These are phyloP conservation scores for Reticulitermes speratus DNA, from an alignment of 1,140 invertebrate species.

Conservation along the genomic window DNA sequence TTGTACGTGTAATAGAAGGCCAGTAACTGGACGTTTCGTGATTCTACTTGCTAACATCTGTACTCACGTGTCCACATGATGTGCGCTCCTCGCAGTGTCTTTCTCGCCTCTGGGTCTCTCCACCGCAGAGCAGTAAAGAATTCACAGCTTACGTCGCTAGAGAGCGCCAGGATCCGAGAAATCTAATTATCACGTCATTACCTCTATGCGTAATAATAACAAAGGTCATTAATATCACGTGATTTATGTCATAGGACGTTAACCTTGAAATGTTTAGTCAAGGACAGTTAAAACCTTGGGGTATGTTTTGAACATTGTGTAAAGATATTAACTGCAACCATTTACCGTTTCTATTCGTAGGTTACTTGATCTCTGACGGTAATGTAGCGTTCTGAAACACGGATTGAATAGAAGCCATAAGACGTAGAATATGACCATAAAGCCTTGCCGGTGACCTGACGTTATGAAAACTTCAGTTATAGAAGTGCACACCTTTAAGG, in stretches of 20 bases:
- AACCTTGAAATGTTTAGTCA: background rate
- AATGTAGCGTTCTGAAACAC: background rate
- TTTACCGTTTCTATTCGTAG: background rate
- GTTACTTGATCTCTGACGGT: background rate
- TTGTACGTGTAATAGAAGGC: too few relatives aligned
- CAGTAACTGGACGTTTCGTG: too few relatives aligned
- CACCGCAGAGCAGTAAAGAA: background rate
- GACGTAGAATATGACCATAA: too few relatives aligned
- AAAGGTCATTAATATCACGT: background rate
- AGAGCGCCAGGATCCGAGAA: background rate
- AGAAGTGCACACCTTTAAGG: too few relatives aligned
- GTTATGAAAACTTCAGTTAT: too few relatives aligned
- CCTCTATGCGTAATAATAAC: background rate
- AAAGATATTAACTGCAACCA: background rate
- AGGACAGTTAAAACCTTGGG: background rate
- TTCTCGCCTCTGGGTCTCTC: background rate
- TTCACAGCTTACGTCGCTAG: background rate
- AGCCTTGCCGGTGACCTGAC: too few relatives aligned
- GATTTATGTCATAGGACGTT: background rate
- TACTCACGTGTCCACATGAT: conserved; percentile 3
- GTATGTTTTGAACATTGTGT: background rate
- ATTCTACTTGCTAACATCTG: background rate
- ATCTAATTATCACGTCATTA: background rate
- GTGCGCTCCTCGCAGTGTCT: background rate
- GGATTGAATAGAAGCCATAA: background rate